Evolutionary conservation across 2,113 vertebrate species (phyloP).

Genomic region (Piprites chloris): DNA sequence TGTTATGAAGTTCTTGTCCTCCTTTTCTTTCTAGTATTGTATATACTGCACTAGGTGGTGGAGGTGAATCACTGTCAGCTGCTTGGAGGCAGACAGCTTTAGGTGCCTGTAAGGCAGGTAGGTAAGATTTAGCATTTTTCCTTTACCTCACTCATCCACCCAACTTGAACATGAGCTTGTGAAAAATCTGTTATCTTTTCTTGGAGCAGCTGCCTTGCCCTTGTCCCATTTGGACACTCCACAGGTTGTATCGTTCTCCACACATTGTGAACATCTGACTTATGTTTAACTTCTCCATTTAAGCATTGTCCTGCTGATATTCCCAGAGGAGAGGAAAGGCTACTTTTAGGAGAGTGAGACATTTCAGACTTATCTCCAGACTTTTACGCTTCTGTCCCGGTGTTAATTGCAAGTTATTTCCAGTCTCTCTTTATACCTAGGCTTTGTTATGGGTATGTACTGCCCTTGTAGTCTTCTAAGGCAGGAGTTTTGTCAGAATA

Average conservation of each 20-base stretch:
- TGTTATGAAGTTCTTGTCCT: not conserved
- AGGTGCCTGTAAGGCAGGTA: not conserved
- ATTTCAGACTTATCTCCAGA: not conserved
- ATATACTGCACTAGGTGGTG: not conserved
- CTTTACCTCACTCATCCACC: not conserved
- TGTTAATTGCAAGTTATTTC: not conserved
- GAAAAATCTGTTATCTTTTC: not conserved
- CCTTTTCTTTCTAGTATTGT: not conserved
- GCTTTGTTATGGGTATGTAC: not conserved
- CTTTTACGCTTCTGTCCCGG: not conserved
- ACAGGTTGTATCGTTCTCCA: not conserved
- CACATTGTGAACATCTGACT: not conserved
- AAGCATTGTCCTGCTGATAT: not conserved
- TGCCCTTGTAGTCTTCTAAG: not conserved
- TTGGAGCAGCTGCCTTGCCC: not conserved
- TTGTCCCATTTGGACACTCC: not conserved
- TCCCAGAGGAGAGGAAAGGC: not conserved
- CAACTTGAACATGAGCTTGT: not conserved
- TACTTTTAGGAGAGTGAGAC: not conserved
- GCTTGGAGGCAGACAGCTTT: not conserved
- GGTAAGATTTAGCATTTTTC: not conserved
- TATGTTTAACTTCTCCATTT: not conserved
- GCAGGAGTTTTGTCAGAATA: not conserved
- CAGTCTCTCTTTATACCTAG: not conserved
- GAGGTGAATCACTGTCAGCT: not conserved